phyloP scores from a whole-genome alignment of 2,797 vertebrate genomes.

The Capromys pilorides region DNA sequence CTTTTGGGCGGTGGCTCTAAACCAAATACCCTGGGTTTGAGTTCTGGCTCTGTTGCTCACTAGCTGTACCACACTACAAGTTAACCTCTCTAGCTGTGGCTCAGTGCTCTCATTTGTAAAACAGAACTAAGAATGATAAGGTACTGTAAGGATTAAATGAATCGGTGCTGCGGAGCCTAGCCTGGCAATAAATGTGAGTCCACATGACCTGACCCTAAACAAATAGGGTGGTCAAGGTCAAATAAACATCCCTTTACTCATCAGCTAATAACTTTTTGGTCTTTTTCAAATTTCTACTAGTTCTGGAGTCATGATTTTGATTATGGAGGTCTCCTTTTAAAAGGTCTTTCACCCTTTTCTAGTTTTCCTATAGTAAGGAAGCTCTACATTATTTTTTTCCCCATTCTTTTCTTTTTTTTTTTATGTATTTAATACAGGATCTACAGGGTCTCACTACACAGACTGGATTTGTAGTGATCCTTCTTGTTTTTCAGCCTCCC shows the following conservation, averaged over 20 bases:
- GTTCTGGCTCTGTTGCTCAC: not conserved
- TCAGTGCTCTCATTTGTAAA: conserved; percentile 2
- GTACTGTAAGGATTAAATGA: not conserved
- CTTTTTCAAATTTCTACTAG: not conserved
- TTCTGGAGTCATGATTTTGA: not conserved
- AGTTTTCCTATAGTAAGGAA: not conserved
- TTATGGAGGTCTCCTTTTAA: not conserved
- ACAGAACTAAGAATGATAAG: not conserved
- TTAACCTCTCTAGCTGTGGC: not conserved
- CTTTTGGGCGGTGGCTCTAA: not conserved
- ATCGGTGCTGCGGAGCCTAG: not conserved
- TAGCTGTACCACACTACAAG: rapidly evolving
- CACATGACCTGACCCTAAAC: not conserved
- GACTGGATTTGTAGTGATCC: no score
- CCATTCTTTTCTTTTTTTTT: not conserved
- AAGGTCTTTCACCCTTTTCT: not conserved
- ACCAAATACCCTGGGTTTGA: not conserved
- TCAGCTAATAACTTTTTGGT: not conserved
- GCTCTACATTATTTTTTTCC: not conserved
- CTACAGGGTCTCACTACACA: no score
- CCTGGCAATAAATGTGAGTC: not conserved
- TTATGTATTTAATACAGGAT: no score
- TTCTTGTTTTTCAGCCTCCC: no score
- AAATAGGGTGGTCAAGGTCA: not conserved
- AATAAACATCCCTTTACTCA: not conserved